Conservation (phyloP, 2,113 vertebrate genomes). For the Hippocampus guttulatus region DNA sequence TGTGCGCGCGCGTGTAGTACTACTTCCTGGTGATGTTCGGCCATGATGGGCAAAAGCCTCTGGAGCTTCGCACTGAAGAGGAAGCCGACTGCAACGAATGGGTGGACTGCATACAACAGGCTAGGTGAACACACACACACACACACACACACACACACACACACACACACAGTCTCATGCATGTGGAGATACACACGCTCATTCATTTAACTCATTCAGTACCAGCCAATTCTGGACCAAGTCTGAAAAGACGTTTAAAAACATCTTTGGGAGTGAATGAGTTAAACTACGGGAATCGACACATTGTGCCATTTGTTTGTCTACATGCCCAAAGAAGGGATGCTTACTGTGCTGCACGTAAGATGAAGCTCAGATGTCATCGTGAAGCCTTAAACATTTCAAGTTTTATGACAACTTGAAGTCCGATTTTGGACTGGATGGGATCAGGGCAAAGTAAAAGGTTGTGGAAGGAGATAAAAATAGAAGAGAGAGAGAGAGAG, state of each 20-base stretch:
- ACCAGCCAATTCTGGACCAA: too few species aligned
- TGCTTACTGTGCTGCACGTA: too few species aligned
- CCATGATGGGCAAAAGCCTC: constrained; percentile 92
- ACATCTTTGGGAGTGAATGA: too few species aligned
- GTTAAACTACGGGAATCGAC: too few species aligned
- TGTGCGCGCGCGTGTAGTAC: constrained; percentile 68
- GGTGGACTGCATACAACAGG: constrained; percentile 94
- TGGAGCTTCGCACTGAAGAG: constrained; percentile 92
- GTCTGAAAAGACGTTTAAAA: too few species aligned
- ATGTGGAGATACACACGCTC: neutral
- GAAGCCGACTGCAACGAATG: constrained; percentile 88
- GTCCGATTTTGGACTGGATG: too few species aligned
- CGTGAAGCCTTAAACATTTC: too few species aligned
- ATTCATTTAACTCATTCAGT: neutral
- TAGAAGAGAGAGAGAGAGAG: neutral
- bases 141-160: neutral
- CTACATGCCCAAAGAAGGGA: too few species aligned
- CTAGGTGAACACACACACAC: constrained; percentile 72
- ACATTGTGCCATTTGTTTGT: too few species aligned
- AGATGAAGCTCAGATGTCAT: too few species aligned
- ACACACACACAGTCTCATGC: too few species aligned
- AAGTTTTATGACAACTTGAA: too few species aligned
- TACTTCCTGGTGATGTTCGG: constrained; percentile 94
- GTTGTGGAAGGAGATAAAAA: neutral
- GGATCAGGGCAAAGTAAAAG: neutral